Evolutionary conservation across 2,113 vertebrate species (phyloP).

Genomic region (Orycteropus afer): DNA sequence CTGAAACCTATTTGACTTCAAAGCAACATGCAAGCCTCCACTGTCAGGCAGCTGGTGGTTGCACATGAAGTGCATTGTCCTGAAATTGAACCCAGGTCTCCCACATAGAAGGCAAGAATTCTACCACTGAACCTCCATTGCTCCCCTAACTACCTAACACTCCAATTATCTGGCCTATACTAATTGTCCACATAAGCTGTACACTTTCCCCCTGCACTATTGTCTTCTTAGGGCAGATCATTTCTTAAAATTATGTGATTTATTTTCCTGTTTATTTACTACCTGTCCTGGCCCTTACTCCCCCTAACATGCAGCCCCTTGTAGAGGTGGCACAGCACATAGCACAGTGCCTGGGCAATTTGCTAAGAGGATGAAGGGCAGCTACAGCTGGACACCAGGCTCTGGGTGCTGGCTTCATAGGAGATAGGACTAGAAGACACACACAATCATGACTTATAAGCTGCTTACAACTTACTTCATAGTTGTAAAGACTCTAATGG

Average conservation of each 20-base stretch:
- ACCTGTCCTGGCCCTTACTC: background rate
- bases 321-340: background rate
- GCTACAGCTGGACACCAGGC: background rate
- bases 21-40: background rate
- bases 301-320: background rate
- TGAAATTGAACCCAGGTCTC: background rate
- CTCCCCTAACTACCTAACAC: background rate
- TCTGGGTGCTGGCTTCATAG: background rate
- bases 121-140: background rate
- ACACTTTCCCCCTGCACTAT: background rate
- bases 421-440: background rate
- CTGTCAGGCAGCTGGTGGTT: background rate
- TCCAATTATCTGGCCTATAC: background rate
- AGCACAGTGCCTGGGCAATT: background rate
- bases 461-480: background rate
- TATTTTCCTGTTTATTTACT: background rate
- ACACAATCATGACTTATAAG: background rate
- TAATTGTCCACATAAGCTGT: background rate
- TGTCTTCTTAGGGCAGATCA: background rate
- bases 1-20: background rate
- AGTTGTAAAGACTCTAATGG: background rate
- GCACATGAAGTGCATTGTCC: background rate
- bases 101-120: background rate
- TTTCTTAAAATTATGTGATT: background rate
- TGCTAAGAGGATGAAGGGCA: background rate